Percentiles rank a stretch among this genome's conserved stretches.
phyloP scores from a whole-genome alignment of 1,140 invertebrate genomes.

The Heliconius congener region DNA sequence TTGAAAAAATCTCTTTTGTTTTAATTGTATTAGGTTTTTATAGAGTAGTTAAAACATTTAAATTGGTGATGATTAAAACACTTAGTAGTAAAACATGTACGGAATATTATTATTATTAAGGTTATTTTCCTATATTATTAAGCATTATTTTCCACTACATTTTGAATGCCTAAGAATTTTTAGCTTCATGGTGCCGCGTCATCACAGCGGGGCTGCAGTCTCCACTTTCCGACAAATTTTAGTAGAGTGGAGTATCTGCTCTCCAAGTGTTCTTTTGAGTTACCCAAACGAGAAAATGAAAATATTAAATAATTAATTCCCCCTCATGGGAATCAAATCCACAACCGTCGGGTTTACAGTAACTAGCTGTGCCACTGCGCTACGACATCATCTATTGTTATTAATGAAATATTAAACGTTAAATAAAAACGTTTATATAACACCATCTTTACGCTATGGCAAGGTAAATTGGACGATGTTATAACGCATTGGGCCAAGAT shows the following conservation, averaged over 20 bases:
- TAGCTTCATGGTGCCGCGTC: background rate
- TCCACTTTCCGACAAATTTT: no score
- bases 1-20: no score
- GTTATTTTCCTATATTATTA: no score
- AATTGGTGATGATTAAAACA: no score
- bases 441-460: background rate
- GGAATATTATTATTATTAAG: no score
- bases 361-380: background rate
- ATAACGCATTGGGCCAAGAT: background rate
- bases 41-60: no score
- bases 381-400: background rate
- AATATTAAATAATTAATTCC: background rate
- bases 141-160: no score
- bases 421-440: slow-evolving; percentile 15
- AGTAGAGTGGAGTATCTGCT: background rate
- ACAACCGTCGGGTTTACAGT: background rate
- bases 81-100: no score
- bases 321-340: background rate
- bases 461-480: slow-evolving; percentile 15
- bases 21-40: no score
- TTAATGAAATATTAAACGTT: slow-evolving; percentile 5
- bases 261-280: no score
- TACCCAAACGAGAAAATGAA: no score
- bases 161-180: background rate
- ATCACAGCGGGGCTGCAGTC: no score